A percentile compares a stretch with the other conserved stretches of the same genome.
Conservation (phyloP, 2,797 vertebrate species). For the Pachyuromys duprasi region DNA sequence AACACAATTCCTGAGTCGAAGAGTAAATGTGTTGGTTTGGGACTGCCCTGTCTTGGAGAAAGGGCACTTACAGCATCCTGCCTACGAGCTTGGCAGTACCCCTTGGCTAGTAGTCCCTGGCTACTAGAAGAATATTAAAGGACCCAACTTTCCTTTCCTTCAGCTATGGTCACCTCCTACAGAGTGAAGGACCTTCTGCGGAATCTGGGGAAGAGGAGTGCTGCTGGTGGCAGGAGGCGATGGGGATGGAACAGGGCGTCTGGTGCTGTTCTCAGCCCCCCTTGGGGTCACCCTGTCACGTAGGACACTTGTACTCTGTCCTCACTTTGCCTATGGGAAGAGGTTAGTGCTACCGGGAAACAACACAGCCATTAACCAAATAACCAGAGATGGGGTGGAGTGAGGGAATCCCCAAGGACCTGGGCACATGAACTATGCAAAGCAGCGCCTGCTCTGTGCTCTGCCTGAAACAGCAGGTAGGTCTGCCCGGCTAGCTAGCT, state of each 20-base stretch:
- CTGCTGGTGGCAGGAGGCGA: not conserved
- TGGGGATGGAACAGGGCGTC: not conserved
- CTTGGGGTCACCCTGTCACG: too few species aligned
- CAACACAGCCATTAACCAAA: not conserved
- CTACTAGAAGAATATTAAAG: not conserved
- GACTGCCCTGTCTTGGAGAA: not conserved
- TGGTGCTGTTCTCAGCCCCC: not conserved
- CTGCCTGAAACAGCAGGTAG: not conserved
- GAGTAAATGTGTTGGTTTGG: not conserved
- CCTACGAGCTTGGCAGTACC: not conserved
- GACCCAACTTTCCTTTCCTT: not conserved
- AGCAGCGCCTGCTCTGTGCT: not conserved
- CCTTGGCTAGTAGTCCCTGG: not conserved
- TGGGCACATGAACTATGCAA: rapidly evolving
- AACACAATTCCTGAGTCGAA: not conserved
- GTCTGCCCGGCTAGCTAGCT: not conserved
- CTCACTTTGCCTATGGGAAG: not conserved
- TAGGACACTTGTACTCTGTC: not conserved
- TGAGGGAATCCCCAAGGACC: not conserved
- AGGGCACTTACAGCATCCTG: too few species aligned
- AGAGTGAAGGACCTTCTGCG: not conserved
- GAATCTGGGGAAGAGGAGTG: rapidly evolving
- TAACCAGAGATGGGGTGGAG: rapidly evolving
- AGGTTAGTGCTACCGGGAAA: not conserved
- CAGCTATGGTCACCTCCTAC: not conserved